Conservation (phyloP, 2,888 invertebrate species). For the Andrena trimmerana region DNA sequence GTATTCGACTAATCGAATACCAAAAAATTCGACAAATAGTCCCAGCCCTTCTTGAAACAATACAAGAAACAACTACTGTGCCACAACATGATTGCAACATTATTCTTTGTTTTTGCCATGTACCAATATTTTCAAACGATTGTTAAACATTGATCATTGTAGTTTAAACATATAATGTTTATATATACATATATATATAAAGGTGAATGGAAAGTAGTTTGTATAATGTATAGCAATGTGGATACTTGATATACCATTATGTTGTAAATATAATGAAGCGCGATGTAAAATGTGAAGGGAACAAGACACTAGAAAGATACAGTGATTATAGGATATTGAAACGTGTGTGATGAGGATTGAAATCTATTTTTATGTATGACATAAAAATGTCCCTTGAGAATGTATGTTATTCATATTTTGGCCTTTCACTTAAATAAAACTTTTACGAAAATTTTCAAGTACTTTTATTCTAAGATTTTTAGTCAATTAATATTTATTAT, state of each 20-base stretch:
- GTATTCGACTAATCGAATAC: no score
- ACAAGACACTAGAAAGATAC: conserved; percentile 71
- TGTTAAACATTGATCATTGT: conserved; percentile 40
- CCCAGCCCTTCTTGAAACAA: conserved; percentile 6
- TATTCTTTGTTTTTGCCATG: conserved; percentile 30
- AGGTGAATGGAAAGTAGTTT: conserved; percentile 59
- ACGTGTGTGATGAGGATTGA: conserved; percentile 68
- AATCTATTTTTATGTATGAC: conserved; percentile 78
- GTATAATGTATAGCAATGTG: conserved; percentile 53
- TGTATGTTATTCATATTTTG: conserved; percentile 70
- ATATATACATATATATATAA: conserved; percentile 49
- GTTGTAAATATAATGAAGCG: conserved; percentile 71
- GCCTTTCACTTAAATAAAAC: conserved; percentile 70
- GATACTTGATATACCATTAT: conserved; percentile 65
- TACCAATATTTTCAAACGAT: conserved; percentile 35
- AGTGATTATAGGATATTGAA: conserved; percentile 60
- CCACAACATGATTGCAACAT: conserved; percentile 29
- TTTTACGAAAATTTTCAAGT: conserved; percentile 62
- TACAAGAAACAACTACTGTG: conserved; percentile 33
- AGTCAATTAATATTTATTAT: conserved; percentile 72
- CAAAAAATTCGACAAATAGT: no score
- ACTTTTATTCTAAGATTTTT: conserved; percentile 68
- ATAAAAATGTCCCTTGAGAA: conserved; percentile 66
- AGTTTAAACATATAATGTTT: conserved; percentile 47
- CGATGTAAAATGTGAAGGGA: conserved; percentile 72